Conservation (phyloP, 2,888 invertebrate genomes). For the Lysandra coridon region DNA sequence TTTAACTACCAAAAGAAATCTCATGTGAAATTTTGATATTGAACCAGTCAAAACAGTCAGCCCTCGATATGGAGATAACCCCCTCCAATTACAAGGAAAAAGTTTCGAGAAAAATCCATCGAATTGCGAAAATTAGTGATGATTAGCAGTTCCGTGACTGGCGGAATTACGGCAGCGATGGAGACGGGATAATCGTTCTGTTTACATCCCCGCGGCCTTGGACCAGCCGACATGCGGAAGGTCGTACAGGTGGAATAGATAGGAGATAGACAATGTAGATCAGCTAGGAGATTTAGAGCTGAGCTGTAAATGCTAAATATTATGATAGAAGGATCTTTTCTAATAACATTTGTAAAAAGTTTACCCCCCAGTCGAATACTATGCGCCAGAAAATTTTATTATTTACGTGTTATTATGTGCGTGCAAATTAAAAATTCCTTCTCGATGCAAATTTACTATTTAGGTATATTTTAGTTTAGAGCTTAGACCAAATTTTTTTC, state of each 20-base stretch:
- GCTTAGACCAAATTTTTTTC: too few relatives aligned
- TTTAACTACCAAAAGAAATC: neutral
- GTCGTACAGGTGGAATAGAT: neutral
- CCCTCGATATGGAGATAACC: neutral
- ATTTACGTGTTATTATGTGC: too few relatives aligned
- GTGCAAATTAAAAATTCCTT: too few relatives aligned
- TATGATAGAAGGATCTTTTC: too few relatives aligned
- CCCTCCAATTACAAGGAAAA: neutral
- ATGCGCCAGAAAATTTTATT: too few relatives aligned
- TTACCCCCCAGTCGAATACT: too few relatives aligned
- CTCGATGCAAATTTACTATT: too few relatives aligned
- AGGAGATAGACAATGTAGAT: neutral
- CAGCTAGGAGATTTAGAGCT: neutral
- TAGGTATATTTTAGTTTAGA: too few relatives aligned
- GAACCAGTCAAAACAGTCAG: neutral
- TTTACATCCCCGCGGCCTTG: constrained; percentile 30
- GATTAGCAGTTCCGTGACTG: constrained; percentile 20
- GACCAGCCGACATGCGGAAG: neutral
- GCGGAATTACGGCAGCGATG: constrained; percentile 16
- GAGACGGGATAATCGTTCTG: constrained; percentile 32
- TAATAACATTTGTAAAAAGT: too few relatives aligned
- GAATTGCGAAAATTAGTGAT: constrained; percentile 1
- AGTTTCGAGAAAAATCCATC: constrained; percentile 1
- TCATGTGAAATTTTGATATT: too few relatives aligned
- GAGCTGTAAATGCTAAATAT: too few relatives aligned